A percentile compares a stretch with the other conserved stretches of the same genome.
These are phyloP conservation scores for Drosophila pandora DNA, from an alignment of 1,140 invertebrate species.

Conservation along the genomic window DNA sequence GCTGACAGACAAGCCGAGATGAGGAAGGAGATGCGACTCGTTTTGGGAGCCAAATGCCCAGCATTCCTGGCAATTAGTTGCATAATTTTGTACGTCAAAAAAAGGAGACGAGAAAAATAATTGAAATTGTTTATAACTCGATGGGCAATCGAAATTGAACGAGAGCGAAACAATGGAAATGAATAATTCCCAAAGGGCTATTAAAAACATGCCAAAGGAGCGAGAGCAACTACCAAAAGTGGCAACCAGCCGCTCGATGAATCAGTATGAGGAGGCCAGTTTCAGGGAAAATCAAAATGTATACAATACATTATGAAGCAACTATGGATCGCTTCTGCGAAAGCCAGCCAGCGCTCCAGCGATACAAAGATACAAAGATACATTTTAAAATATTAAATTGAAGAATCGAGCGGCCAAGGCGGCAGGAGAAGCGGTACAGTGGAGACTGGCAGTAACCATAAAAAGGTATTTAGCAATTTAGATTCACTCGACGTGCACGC, in stretches of 20 bases:
- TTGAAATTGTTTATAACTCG: conserved; percentile 68
- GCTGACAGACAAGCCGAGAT: conserved; percentile 37
- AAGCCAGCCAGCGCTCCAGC: conserved; percentile 33
- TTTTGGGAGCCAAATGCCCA: conserved; percentile 60
- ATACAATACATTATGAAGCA: conserved; percentile 70
- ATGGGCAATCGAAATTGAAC: conserved; percentile 52
- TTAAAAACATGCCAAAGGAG: conserved; percentile 78
- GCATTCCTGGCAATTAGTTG: conserved; percentile 77
- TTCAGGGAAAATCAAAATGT: conserved; percentile 71
- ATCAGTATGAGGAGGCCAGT: conserved; percentile 35
- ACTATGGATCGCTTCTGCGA: conserved; percentile 71
- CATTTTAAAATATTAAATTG: conserved; percentile 82
- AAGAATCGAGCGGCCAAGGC: conserved; percentile 40
- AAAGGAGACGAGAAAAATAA: conserved; percentile 52
- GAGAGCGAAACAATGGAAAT: conserved; percentile 66
- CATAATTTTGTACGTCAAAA: conserved; percentile 55
- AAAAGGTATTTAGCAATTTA: conserved; percentile 83
- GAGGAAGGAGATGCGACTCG: conserved; percentile 8
- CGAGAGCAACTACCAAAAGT: conserved; percentile 64
- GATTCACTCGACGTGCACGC: conserved; percentile 77
- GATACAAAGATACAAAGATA: conserved; percentile 69
- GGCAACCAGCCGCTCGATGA: conserved; percentile 49
- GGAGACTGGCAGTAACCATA: conserved; percentile 64
- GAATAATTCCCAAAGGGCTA: conserved; percentile 81
- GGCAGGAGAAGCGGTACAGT: conserved; percentile 16